Evolutionary conservation across 1,140 invertebrate species (phyloP), one percentile per base, ranked within the genome.

Genomic region (Subanguina moxae): DNA sequence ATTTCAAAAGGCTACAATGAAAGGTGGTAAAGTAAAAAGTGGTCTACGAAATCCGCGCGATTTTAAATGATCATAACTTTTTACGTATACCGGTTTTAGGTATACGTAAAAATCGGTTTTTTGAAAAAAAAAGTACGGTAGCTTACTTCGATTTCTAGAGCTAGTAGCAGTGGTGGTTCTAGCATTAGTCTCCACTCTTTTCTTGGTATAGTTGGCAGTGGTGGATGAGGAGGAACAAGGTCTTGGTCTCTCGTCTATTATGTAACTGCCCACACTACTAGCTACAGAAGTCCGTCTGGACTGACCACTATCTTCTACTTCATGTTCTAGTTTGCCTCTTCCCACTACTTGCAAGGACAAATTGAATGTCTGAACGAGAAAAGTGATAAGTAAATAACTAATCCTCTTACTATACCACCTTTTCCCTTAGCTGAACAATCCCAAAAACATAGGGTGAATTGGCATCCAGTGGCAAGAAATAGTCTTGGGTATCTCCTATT

Each of bases 401-500:
- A 61, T 38, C 11, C 11, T 38, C 11, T 38, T 5, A 38, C 3
- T 38, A 5, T 38, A 38, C 27, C n/a, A 64, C 62, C 57, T 64
- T 64, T 64, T 64, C 62, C n/a, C 57, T n/a, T 17, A 64, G 27
- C 7, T 64, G 38, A 62, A 64, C 57, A 3, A 64, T 64, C 17
- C 23, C 23, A 19, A 64, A 64, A 19, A 64, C 25, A 64, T 64
- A 64, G 25, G 62, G 62, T 23, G 62, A 64, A 64, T 64, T 48
- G 32, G 62, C 23, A 5, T 19, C 25, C 8, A 64, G 62, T 27
- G 32, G 23, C 28, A 64, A 63, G 42, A 64, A 64, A 19, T 59
- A 19, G 27, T 27, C 42, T 25, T 43, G n/a, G 5, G 19, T 25
- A 21, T 3, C 28, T 25, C 28, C 38, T 5, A n/a, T 61, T 61